Percentiles rank a stretch among this genome's conserved stretches.
These are phyloP conservation scores for Ophion obscuratus DNA, from an alignment of 2,888 invertebrate genomes.

Conservation along the genomic window DNA sequence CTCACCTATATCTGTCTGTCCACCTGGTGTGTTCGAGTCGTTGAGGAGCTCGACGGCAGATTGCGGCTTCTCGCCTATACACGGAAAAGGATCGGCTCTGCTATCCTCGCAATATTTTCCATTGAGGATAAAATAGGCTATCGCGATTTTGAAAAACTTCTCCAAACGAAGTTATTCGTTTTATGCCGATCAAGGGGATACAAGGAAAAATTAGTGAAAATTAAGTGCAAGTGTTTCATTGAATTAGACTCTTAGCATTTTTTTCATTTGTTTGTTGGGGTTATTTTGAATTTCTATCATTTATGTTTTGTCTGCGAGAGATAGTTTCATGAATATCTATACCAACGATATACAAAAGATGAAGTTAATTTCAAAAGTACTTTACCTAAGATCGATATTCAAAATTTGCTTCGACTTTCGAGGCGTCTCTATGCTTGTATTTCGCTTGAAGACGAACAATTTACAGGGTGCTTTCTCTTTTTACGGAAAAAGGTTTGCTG, in stretches of 20 bases:
- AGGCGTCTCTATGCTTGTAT: background rate
- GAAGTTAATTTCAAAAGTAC: too few species aligned
- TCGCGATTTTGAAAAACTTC: background rate
- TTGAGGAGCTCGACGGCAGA: slow-evolving; percentile 25
- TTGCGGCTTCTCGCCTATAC: background rate
- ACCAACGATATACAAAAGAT: too few species aligned
- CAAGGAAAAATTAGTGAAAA: too few species aligned
- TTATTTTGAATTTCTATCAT: too few species aligned
- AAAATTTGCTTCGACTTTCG: background rate
- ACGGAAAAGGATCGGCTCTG: background rate
- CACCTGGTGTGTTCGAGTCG: slow-evolving; percentile 25
- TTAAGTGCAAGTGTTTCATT: background rate
- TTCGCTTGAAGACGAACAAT: background rate
- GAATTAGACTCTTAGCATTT: background rate
- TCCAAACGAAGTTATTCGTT: background rate
- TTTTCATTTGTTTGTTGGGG: too few species aligned
- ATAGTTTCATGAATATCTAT: too few species aligned
- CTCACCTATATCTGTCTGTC: slow-evolving; percentile 17
- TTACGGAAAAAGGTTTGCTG: background rate
- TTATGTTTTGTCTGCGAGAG: too few species aligned
- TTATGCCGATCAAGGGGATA: too few species aligned
- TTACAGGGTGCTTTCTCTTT: background rate
- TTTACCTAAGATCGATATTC: background rate
- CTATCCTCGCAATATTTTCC: slow-evolving; percentile 11
- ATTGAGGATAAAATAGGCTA: background rate